Percentiles rank a stretch among this genome's conserved stretches.
phyloP scores from a whole-genome alignment of 2,113 vertebrate species.

The Tychaedon coryphoeus region DNA sequence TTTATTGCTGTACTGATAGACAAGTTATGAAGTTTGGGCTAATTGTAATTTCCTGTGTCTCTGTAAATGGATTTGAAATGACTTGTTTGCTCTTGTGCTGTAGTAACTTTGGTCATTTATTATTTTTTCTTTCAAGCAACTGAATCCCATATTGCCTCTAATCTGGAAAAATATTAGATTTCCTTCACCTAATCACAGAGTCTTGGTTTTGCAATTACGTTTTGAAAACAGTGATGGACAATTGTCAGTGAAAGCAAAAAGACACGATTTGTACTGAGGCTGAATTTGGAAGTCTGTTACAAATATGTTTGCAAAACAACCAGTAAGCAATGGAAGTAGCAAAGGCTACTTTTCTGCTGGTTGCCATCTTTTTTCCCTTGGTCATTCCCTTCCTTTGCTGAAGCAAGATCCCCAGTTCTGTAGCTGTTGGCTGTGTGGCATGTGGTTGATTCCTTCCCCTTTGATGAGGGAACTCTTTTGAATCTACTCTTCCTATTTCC shows the following conservation, averaged over 20 bases:
- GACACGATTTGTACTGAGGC: neutral
- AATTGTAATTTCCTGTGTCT: conserved; percentile 12
- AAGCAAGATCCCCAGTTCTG: neutral
- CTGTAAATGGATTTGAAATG: neutral
- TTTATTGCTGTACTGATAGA: neutral
- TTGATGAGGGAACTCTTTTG: neutral
- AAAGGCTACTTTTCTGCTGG: neutral
- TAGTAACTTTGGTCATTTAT: neutral
- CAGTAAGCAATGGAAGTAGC: neutral
- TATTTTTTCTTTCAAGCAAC: neutral
- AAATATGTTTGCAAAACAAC: neutral
- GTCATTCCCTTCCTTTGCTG: neutral
- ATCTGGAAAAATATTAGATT: conserved; percentile 35
- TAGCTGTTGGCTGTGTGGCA: neutral
- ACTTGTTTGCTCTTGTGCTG: neutral
- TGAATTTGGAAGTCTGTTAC: neutral
- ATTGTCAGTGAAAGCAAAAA: neutral
- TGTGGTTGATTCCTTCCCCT: neutral
- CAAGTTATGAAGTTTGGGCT: neutral
- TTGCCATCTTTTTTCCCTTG: neutral
- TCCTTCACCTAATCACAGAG: neutral
- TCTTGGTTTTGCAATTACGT: neutral
- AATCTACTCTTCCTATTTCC: neutral
- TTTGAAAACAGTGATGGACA: neutral
- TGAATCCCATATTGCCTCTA: conserved; percentile 13